A percentile compares a stretch with the other conserved stretches of the same genome.
phyloP scores from a whole-genome alignment of 2,888 invertebrate species.

The Oscheius sp. region DNA sequence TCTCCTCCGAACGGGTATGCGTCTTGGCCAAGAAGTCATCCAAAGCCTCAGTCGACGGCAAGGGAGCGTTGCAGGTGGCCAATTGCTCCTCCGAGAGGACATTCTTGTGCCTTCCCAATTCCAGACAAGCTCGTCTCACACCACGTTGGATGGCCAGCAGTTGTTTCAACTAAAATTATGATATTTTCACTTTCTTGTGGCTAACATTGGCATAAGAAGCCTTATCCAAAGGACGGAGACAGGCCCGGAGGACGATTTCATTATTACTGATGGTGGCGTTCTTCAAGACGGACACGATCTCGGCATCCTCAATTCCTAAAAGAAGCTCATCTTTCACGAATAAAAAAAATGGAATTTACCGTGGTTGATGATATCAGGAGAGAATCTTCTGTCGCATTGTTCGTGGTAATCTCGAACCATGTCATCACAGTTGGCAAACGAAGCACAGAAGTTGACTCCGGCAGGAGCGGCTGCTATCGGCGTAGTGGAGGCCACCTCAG shows the following conservation, averaged over 20 bases:
- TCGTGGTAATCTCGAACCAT: constrained; percentile 50
- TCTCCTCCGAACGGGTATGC: constrained; percentile 49
- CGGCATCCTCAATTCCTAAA: constrained; percentile 53
- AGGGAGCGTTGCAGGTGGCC: constrained; percentile 21
- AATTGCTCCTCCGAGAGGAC: constrained; percentile 48
- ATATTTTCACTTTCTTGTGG: neutral
- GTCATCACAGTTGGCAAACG: constrained; percentile 52
- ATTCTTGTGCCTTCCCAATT: constrained; percentile 52
- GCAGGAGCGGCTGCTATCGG: neutral
- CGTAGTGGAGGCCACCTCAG: neutral
- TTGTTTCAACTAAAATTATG: constrained; percentile 51
- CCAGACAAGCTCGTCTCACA: constrained; percentile 55
- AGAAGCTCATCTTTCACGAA: neutral
- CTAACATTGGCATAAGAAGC: constrained; percentile 49
- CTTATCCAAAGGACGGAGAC: constrained; percentile 52
- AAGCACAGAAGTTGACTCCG: constrained; percentile 40
- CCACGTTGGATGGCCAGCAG: constrained; percentile 55
- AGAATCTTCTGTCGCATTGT: constrained; percentile 52
- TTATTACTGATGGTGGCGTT: constrained; percentile 54
- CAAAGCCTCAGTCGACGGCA: constrained; percentile 47
- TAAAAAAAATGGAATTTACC: too few species aligned
- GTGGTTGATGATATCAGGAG: constrained; percentile 50
- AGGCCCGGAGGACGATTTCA: constrained; percentile 54
- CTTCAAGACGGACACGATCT: constrained; percentile 48
- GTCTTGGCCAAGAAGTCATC: constrained; percentile 50